phyloP scores from a whole-genome alignment of 2,888 invertebrate species.

The Baccha elongata region DNA sequence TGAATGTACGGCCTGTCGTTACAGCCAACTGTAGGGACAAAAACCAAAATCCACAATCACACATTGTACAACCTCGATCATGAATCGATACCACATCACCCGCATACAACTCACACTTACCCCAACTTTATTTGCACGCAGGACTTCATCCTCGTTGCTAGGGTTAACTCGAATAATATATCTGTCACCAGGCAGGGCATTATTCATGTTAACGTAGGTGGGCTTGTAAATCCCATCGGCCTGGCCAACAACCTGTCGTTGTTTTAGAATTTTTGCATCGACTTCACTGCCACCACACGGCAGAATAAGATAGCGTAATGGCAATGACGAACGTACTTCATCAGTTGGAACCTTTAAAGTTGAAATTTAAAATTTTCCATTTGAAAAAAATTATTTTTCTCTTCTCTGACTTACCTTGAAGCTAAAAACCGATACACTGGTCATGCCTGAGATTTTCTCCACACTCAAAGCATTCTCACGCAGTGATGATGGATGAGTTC shows the following conservation, averaged over 20 bases:
- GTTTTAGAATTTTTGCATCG: conserved; percentile 82
- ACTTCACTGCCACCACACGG: conserved; percentile 84
- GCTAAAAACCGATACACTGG: conserved; percentile 84
- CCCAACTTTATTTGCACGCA: conserved; percentile 83
- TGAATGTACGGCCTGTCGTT: conserved; percentile 82
- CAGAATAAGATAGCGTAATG: conserved; percentile 82
- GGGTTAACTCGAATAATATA: conserved; percentile 83
- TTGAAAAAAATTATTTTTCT: too few species aligned
- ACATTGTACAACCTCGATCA: conserved; percentile 25
- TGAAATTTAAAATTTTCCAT: background rate
- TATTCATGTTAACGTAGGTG: conserved; percentile 81
- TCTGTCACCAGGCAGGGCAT: conserved; percentile 81
- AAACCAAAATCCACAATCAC: conserved; percentile 28
- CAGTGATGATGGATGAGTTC: conserved; percentile 81
- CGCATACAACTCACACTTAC: conserved; percentile 78
- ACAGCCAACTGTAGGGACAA: conserved; percentile 82
- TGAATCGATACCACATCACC: background rate
- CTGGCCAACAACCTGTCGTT: conserved; percentile 80
- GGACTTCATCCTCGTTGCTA: conserved; percentile 83
- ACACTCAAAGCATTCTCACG: conserved; percentile 83
- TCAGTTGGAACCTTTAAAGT: conserved; percentile 21
- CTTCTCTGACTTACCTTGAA: conserved; percentile 83
- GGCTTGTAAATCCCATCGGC: conserved; percentile 83
- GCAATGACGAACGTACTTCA: conserved; percentile 9
- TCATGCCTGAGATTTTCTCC: conserved; percentile 83